Evolutionary conservation across 1,140 invertebrate species (phyloP).

Genomic region (Anoplolepis gracilipes): DNA sequence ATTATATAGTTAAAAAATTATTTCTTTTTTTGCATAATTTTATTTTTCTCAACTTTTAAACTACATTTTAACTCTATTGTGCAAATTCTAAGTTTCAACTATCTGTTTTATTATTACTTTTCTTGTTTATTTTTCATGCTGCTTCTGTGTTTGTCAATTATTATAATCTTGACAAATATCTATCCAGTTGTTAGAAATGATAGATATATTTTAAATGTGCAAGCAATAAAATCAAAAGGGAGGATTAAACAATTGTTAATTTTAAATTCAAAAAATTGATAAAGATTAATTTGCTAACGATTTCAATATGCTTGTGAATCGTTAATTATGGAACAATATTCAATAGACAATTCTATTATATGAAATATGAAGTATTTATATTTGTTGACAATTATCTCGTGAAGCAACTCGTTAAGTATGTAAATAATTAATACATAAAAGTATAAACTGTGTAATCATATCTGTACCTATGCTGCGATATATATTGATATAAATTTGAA

Average conservation of each 20-base stretch:
- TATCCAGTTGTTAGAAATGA: neutral
- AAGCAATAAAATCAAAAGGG: neutral
- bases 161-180: neutral
- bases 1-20: neutral
- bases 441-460: neutral
- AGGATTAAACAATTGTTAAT: neutral
- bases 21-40: conserved; percentile 2
- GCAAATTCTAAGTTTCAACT: neutral
- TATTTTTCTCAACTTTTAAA: neutral
- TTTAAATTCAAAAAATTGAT: neutral
- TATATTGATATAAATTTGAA: conserved; percentile 26
- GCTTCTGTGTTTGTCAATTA: neutral
- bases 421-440: conserved; percentile 63
- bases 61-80: neutral
- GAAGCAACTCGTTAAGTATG: conserved; percentile 12
- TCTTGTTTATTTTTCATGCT: neutral
- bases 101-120: neutral
- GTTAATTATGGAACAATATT: neutral
- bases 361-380: conserved; percentile 9
- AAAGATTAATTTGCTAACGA: neutral
- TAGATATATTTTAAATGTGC: neutral
- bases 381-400: conserved; percentile 45
- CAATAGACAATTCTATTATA: neutral
- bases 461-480: neutral
- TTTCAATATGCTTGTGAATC: neutral